Conservation (phyloP, 2,113 vertebrate genomes). For the Centropus unirufus region DNA sequence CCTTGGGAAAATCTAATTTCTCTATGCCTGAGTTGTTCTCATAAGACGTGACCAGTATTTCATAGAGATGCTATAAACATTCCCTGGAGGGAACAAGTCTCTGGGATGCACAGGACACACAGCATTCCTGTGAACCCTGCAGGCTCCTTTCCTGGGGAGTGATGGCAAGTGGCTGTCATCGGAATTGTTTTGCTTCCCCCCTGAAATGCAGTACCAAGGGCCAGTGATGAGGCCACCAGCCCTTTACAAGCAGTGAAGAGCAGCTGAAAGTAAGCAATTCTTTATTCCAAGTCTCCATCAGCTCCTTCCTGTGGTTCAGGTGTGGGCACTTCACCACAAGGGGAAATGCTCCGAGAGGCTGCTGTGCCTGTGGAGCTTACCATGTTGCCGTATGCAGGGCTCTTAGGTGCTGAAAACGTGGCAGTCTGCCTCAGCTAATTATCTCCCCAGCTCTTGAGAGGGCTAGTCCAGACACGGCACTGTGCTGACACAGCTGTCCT, state of each 20-base stretch:
- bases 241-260: neutral
- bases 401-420: neutral
- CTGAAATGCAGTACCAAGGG: neutral
- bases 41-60: neutral
- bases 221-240: neutral
- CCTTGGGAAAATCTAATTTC: neutral
- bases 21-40: neutral
- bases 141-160: neutral
- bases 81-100: neutral
- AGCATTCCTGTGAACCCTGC: neutral
- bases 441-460: neutral
- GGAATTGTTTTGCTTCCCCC: neutral
- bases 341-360: neutral
- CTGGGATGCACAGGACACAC: neutral
- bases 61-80: neutral
- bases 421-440: neutral
- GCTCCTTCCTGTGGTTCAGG: fast-evolving
- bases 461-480: neutral
- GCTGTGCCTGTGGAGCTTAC: fast-evolving
- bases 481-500: neutral
- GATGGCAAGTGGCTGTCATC: neutral
- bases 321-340: neutral
- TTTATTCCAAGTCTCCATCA: fast-evolving
- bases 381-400: neutral
- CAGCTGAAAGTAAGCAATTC: neutral